Conservation (phyloP, 2,888 invertebrate species). For the Gerris lacustris region DNA sequence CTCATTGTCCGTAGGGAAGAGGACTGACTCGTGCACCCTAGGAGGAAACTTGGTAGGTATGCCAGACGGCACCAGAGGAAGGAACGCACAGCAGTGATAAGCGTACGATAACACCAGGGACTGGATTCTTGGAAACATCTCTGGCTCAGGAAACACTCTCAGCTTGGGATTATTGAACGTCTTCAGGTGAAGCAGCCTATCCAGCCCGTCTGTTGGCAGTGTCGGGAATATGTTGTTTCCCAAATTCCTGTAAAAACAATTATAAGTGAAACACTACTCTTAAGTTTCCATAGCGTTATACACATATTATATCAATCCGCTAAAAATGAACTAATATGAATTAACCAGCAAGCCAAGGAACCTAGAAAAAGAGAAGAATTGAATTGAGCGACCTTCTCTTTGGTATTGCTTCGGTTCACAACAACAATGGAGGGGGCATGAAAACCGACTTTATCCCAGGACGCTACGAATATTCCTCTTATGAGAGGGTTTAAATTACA, state of each 20-base stretch:
- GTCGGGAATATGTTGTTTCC: conserved; percentile 77
- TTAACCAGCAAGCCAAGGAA: background rate
- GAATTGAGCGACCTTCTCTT: no score
- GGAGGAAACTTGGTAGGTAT: conserved; percentile 39
- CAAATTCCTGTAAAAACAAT: conserved; percentile 55
- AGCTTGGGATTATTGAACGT: conserved; percentile 84
- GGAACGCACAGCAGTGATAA: conserved; percentile 89
- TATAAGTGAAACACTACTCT: background rate
- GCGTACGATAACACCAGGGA: conserved; percentile 71
- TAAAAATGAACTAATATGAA: background rate
- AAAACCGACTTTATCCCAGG: no score
- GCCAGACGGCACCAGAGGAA: conserved; percentile 49
- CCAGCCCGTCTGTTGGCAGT: conserved; percentile 70
- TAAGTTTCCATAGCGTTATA: background rate
- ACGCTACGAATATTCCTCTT: no score
- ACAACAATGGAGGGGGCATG: no score
- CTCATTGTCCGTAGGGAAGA: conserved; percentile 56
- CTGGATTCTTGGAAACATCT: conserved; percentile 70
- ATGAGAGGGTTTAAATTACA: no score
- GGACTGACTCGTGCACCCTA: conserved; percentile 47
- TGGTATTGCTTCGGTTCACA: no score
- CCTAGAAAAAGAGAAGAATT: no score
- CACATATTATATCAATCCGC: background rate
- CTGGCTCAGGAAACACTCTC: conserved; percentile 74
- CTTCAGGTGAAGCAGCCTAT: conserved; percentile 68